phyloP scores from a whole-genome alignment of 2,888 invertebrate species.

The Chloromyia formosa region DNA sequence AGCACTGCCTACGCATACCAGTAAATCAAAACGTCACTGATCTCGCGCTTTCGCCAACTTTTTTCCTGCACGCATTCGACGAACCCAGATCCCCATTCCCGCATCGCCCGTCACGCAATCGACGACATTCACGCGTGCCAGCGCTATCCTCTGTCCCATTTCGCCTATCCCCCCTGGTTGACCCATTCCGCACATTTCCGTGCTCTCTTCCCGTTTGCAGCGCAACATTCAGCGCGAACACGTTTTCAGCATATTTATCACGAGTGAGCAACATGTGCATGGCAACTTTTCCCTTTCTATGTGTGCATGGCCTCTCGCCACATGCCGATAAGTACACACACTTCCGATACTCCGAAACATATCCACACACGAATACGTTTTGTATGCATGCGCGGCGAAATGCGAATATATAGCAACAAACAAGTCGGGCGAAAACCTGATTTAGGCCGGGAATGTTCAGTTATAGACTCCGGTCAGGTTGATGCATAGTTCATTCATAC shows the following conservation, averaged over 20 bases:
- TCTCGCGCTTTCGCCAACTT: neutral
- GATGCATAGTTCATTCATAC: too few relatives aligned
- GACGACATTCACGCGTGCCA: neutral
- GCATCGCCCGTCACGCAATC: neutral
- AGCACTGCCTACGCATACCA: too few relatives aligned
- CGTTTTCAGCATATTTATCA: constrained; percentile 21
- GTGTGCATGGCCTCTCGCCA: neutral
- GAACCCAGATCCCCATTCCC: too few relatives aligned
- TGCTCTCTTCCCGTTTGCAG: neutral
- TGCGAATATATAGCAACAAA: neutral
- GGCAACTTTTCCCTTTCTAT: neutral
- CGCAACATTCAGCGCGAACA: neutral
- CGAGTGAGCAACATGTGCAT: constrained; percentile 31
- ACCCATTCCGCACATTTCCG: neutral
- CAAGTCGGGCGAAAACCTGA: constrained; percentile 1
- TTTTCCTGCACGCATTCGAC: neutral
- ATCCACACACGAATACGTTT: too few relatives aligned
- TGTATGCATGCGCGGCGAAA: neutral
- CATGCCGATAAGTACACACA: neutral
- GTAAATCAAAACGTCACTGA: constrained; percentile 26
- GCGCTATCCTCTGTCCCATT: neutral
- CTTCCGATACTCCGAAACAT: too few relatives aligned
- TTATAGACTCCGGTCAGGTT: too few relatives aligned
- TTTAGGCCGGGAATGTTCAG: constrained; percentile 18
- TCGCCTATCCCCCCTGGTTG: neutral